phyloP scores from a whole-genome alignment of 1,140 invertebrate species.

The Vollenhovia emeryi region DNA sequence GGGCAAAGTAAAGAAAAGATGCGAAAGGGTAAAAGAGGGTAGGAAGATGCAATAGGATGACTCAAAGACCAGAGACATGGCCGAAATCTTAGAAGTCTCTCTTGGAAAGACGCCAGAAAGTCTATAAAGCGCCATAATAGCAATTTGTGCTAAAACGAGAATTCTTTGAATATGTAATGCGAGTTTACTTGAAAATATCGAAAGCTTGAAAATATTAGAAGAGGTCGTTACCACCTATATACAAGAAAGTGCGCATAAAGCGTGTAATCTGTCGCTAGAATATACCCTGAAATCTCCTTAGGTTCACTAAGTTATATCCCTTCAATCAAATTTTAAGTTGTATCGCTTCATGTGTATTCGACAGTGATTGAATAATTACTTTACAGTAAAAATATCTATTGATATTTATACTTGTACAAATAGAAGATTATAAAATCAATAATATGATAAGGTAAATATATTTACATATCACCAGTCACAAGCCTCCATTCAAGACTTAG shows the following conservation, averaged over 20 bases:
- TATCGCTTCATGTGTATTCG: not conserved
- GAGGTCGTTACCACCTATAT: not conserved
- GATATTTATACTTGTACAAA: not conserved
- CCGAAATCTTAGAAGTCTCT: conserved; percentile 11
- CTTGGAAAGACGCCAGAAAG: not conserved
- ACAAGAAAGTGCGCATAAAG: not conserved
- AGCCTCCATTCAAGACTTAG: conserved; percentile 1
- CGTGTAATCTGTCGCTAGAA: not conserved
- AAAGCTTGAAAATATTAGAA: conserved; percentile 8
- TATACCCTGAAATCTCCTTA: not conserved
- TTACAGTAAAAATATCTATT: conserved; percentile 31
- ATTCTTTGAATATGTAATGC: conserved; percentile 37
- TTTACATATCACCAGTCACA: conserved; percentile 5
- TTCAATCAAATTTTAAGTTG: not conserved
- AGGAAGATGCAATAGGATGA: not conserved
- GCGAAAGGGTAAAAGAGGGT: not conserved
- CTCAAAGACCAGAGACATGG: conserved; percentile 24
- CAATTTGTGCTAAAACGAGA: conserved; percentile 25
- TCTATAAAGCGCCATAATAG: conserved; percentile 28
- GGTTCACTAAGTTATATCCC: not conserved
- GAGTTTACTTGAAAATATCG: not conserved
- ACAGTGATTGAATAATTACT: conserved; percentile 25
- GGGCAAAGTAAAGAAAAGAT: conserved; percentile 4
- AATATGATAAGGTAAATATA: conserved; percentile 4
- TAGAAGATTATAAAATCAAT: not conserved